Base-by-base conservation (phyloP, 2,888 invertebrate species). In the Tortrix viridana region DNA sequence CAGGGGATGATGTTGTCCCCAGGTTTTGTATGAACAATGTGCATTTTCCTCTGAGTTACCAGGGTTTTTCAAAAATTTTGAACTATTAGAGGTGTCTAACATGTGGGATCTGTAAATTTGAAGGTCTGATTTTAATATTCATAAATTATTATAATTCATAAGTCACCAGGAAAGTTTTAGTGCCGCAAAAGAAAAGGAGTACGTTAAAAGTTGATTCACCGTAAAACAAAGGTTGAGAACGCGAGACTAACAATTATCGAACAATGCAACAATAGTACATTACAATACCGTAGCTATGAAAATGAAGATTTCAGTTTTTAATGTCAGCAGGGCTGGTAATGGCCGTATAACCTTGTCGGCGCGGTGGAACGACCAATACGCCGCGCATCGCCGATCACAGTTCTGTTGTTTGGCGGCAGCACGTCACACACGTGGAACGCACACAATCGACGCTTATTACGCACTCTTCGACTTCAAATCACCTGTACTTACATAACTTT, bases 321-420 rank as follows among this genome's bases (percentile, higher is more conserved):
- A 46, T 67, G 68, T 66, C 69, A 67, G 56, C 59, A 57, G 59
- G 73, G 70, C 62, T 71, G 69, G 68, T 65, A 71, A 72, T 74
- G 76, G 76, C 79, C 77, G 76, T 75, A 77, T 77, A 82, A 82
- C 86, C 85, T 86, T 86, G 85, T 75, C 74, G 77, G 75, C 80
- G 75, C 80, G 74, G 69, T 70, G 71, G 74, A 74, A 76, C 77
- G 74, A 71, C 75, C 81, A 80, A 82, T 84, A 83, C 74, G 74
- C 69, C 75, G 82, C 83, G 84, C 82, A 74, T 75, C 76, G 81
- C 52, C 73, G 75, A 72, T 69, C 32, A 3, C 32, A 12, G 32
- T 79, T 77, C 79, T 81, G 77, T 78, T 81, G 80, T 76, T 77
- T 72, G 76, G 74, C 68, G 75, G 74, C 74, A 78, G 75, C 65